A percentile compares a stretch with the other conserved stretches of the same genome.
Conservation (phyloP, 2,888 invertebrate genomes). For the Xestoiulus laeticollis region DNA sequence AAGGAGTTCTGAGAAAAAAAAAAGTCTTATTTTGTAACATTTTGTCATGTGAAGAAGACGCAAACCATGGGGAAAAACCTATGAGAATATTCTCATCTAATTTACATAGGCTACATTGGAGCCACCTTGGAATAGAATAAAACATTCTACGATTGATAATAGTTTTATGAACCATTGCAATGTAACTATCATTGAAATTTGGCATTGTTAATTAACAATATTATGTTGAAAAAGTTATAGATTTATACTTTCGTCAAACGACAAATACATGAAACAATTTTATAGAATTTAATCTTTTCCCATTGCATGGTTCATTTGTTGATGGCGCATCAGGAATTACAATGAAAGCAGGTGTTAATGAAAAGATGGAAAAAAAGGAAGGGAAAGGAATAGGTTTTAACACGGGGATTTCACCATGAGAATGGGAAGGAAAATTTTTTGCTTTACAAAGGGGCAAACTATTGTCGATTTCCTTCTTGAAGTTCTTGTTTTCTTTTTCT, state of each 20-base stretch:
- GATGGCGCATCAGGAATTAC: neutral
- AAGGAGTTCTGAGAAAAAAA: neutral
- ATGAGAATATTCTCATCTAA: neutral
- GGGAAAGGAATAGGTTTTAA: neutral
- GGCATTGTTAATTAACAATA: neutral
- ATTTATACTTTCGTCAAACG: neutral
- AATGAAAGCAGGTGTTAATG: slow-evolving; percentile 1
- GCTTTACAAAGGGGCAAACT: slow-evolving; percentile 19
- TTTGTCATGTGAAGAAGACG: neutral
- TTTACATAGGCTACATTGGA: neutral
- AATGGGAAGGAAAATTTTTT: neutral
- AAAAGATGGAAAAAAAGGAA: neutral
- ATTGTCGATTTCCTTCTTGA: neutral
- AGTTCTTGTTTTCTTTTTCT: neutral
- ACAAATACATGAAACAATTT: neutral
- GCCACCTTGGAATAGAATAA: neutral
- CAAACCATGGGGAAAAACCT: neutral
- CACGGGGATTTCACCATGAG: neutral
- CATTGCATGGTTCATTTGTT: neutral
- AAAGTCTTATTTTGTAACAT: neutral
- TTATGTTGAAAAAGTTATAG: neutral
- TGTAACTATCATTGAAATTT: neutral
- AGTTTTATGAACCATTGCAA: neutral
- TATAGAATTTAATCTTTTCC: neutral
- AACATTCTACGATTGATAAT: neutral